A percentile compares a stretch with the other conserved stretches of the same genome.
phyloP scores from a whole-genome alignment of 2,888 invertebrate genomes.

The Unio pictorum region DNA sequence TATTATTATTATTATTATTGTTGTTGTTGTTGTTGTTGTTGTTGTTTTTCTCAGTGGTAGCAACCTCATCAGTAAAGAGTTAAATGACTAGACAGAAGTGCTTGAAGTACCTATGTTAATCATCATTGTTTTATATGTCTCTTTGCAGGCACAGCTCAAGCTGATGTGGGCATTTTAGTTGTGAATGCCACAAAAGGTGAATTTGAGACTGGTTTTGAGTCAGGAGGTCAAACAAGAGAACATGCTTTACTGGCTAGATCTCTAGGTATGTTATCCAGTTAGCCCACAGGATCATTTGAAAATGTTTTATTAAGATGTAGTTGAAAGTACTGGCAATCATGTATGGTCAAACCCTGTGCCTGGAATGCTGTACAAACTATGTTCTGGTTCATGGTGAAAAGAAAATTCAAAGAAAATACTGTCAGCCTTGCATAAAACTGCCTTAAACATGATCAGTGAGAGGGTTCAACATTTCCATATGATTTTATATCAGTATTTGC shows the following conservation, averaged over 20 bases:
- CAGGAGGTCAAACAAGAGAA: constrained; percentile 97
- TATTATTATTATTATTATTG: no score
- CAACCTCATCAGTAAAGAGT: background rate
- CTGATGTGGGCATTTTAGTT: constrained; percentile 96
- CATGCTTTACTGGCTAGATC: constrained; percentile 94
- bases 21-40: background rate
- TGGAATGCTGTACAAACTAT: no score
- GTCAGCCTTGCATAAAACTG: no score
- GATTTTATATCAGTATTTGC: no score
- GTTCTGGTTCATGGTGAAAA: no score
- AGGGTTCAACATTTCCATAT: no score
- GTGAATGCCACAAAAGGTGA: constrained; percentile 95
- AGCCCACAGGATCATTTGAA: background rate
- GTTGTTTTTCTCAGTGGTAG: background rate
- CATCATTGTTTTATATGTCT: background rate
- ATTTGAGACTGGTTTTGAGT: constrained; percentile 99
- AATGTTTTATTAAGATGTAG: background rate
- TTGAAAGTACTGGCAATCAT: no score
- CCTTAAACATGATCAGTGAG: no score
- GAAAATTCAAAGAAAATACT: no score
- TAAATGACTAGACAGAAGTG: background rate
- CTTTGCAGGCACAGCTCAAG: constrained; percentile 89
- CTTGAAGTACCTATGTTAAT: background rate
- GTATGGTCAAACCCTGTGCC: no score
- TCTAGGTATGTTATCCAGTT: constrained; percentile 73